A percentile compares a stretch with the other conserved stretches of the same genome.
Evolutionary conservation across 1,140 invertebrate genomes (phyloP).

Genomic region (Zaprionus davidi): DNA sequence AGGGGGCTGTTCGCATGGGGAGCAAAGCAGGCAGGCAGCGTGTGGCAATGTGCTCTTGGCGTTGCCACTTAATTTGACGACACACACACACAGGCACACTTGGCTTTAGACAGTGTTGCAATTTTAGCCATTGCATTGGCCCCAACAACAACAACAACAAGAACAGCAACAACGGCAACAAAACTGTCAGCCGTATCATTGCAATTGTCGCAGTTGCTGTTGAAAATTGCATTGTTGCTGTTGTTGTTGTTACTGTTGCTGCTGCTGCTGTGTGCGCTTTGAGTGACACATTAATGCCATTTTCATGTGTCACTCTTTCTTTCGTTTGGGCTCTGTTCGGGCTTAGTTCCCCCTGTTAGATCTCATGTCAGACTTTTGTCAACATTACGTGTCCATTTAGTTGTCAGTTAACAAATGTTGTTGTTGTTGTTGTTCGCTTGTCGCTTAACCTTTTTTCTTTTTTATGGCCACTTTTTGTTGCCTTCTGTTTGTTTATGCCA

Average conservation of each 20-base stretch:
- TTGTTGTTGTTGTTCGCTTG: conserved; percentile 49
- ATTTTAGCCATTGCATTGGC: conserved; percentile 68
- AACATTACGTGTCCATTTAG: conserved; percentile 82
- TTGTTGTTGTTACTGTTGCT: conserved; percentile 47
- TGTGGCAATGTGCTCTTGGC: conserved; percentile 65
- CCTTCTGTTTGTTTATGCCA: conserved; percentile 53
- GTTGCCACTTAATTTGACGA: conserved; percentile 75
- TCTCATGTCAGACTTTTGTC: conserved; percentile 81
- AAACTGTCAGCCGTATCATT: conserved; percentile 78
- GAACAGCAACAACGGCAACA: conserved; percentile 29
- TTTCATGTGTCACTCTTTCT: conserved; percentile 83
- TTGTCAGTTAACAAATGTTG: conserved; percentile 75
- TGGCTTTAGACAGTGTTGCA: conserved; percentile 78
- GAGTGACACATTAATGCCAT: conserved; percentile 83
- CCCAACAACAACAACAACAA: conserved; percentile 27
- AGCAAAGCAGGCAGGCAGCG: conserved; percentile 29
- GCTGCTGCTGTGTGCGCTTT: conserved; percentile 64
- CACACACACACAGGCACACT: conserved; percentile 42
- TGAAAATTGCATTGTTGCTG: conserved; percentile 40
- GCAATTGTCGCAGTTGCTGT: conserved; percentile 75
- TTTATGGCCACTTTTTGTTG: conserved; percentile 30
- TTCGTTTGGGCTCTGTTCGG: conserved; percentile 61
- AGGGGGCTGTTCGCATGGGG: conserved; percentile 1
- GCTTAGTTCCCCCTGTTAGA: conserved; percentile 53
- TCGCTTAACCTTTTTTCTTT: conserved; percentile 44